A percentile compares a stretch with the other conserved stretches of the same genome.
These are phyloP conservation scores for Corbicula japonica DNA, from an alignment of 2,888 invertebrate genomes.

Conservation along the genomic window DNA sequence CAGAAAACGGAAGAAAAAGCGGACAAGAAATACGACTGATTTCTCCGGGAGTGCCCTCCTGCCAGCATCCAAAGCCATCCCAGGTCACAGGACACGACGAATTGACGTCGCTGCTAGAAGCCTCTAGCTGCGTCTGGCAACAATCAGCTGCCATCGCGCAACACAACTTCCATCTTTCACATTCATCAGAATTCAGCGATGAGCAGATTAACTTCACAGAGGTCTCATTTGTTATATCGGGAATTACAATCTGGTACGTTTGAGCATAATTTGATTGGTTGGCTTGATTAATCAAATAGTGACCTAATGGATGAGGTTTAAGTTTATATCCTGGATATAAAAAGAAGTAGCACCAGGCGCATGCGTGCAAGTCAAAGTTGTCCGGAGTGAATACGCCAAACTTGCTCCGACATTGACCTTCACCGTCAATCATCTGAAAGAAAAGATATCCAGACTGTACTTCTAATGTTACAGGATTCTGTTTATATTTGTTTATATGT, in stretches of 20 bases:
- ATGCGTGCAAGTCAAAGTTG: conserved; percentile 42
- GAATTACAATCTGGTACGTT: conserved; percentile 24
- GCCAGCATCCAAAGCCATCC: conserved; percentile 60
- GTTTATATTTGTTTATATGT: too few species aligned
- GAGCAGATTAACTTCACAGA: conserved; percentile 31
- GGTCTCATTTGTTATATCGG: conserved; percentile 39
- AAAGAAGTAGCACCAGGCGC: conserved; percentile 55
- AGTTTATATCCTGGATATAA: conserved; percentile 20
- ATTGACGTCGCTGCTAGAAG: conserved; percentile 16
- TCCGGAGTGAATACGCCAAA: conserved; percentile 26
- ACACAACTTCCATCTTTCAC: conserved; percentile 50
- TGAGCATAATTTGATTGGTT: conserved; percentile 34
- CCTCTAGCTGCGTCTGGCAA: conserved; percentile 22
- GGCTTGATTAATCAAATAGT: background rate
- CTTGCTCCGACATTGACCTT: conserved; percentile 35
- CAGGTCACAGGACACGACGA: conserved; percentile 45
- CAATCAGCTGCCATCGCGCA: conserved; percentile 39
- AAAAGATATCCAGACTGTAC: background rate
- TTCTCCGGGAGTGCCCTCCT: conserved; percentile 28
- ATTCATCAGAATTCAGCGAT: conserved; percentile 41
- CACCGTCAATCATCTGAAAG: conserved; percentile 5
- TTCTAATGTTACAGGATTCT: too few species aligned
- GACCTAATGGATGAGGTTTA: background rate
- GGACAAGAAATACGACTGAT: conserved; percentile 51
- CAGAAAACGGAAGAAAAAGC: conserved; percentile 43